Base-by-base conservation (phyloP, 2,797 vertebrate species). In the Anguilla marmorata region DNA sequence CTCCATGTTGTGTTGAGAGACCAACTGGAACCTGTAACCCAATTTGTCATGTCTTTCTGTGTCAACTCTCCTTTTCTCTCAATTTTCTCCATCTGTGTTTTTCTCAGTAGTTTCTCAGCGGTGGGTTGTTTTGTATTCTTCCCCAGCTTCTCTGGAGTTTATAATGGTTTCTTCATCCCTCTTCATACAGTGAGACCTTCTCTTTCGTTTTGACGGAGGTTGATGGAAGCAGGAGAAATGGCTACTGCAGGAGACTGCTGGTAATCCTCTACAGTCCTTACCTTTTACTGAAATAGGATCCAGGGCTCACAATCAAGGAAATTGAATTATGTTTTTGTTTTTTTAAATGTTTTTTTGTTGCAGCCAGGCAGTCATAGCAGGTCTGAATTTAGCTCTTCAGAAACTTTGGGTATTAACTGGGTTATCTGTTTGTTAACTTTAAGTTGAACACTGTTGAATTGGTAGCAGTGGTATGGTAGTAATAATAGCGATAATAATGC, bases 131-230 rank as follows among this genome's bases (percentile, higher is more conserved):
- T 41, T 41, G 37, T 21, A 1, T 24, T 45, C 37, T 37, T n/a
- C 14, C 74, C 45, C 41, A 92, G 7, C 21, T 48, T 33, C 79
- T 50, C 41, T 82, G 79, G 12, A 11, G 45, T 45, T 82, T 50
- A 7, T n/a, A 50, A 45, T 48, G 45, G 41, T 45, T 82, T n/a
- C 79, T 82, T 9, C 27, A 24, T 82, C 79, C 24, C 45, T 80
- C 76, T n/a, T 16, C 45, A 1, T 92, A 72, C 94, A 99, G 98
- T 3, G 98, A 99, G 94, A 99, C 98, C 0, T 99, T 99, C 93
- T 99, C 98, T 0, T 99, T 99, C 0, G 97, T 99, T 48, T 95
- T 99, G 93, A 99, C 98, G 48, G 98, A 99, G 0, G 90, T 98
- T 37, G 98, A 99, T 0, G 98, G 98, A 90, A 98, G 97, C 95